Evolutionary conservation across 2,113 vertebrate species (phyloP).

Genomic region (Onychostoma macrolepis): DNA sequence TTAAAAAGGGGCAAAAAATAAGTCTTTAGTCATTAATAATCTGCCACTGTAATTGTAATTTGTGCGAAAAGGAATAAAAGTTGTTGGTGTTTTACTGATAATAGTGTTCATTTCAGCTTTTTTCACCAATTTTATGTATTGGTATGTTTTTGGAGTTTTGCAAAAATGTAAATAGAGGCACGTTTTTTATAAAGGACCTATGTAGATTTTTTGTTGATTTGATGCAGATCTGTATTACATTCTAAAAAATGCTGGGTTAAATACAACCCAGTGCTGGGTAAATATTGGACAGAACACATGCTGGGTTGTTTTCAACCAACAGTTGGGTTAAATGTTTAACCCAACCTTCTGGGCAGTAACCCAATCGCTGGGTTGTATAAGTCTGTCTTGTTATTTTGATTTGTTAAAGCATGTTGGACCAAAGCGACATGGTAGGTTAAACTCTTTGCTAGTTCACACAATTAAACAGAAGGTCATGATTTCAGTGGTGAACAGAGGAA

Average conservation of each 20-base stretch:
- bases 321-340: too few relatives aligned
- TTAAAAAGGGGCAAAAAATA: too few relatives aligned
- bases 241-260: too few relatives aligned
- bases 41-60: not conserved
- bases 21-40: not conserved
- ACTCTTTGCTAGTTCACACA: constrained; percentile 63
- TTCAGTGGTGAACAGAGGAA: constrained; percentile 52
- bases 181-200: not conserved
- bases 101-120: not conserved
- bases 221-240: not conserved
- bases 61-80: not conserved
- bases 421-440: not conserved
- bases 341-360: too few relatives aligned
- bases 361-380: too few relatives aligned
- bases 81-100: not conserved
- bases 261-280: too few relatives aligned
- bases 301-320: too few relatives aligned
- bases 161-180: not conserved
- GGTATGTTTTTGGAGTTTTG: not conserved
- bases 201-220: not conserved
- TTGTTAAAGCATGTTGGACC: not conserved
- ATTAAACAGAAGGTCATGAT: constrained; percentile 64
- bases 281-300: too few relatives aligned
- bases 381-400: constrained; percentile 4
- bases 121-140: not conserved